These are phyloP conservation scores for Valencia hispanica DNA, from an alignment of 2,797 vertebrate species.

Conservation along the genomic window DNA sequence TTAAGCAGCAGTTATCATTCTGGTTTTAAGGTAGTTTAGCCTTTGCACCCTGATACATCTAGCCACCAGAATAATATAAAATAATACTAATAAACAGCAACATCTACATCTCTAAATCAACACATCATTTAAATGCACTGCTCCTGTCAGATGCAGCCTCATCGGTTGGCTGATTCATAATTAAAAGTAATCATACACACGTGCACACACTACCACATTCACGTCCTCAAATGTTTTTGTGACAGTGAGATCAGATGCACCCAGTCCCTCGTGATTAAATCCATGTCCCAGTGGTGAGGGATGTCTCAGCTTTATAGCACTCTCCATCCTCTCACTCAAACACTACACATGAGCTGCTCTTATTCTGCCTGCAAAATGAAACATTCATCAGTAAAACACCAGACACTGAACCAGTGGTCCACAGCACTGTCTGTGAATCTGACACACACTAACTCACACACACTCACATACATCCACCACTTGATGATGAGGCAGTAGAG, in stretches of 20 bases:
- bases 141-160: conserved; percentile 9
- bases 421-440: conserved; percentile 24
- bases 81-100: neutral
- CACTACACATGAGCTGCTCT: conserved; percentile 38
- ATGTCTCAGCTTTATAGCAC: conserved; percentile 7
- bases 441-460: neutral
- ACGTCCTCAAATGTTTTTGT: conserved; percentile 27
- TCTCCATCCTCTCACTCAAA: conserved; percentile 20
- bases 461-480: conserved; percentile 10
- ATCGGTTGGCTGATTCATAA: conserved; percentile 24
- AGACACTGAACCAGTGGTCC: conserved; percentile 24
- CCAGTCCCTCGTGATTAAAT: conserved; percentile 31
- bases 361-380: conserved; percentile 38
- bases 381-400: conserved; percentile 45
- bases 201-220: neutral
- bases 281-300: conserved; percentile 22
- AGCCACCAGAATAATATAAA: neutral
- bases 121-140: neutral
- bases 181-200: conserved; percentile 31
- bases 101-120: neutral
- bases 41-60: conserved; percentile 2
- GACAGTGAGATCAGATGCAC: conserved; percentile 26
- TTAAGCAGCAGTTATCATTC: neutral
- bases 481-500: conserved; percentile 36
- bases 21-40: neutral